Base-by-base conservation (phyloP, 2,888 invertebrate species). In the Blastobasis lacticolella region DNA sequence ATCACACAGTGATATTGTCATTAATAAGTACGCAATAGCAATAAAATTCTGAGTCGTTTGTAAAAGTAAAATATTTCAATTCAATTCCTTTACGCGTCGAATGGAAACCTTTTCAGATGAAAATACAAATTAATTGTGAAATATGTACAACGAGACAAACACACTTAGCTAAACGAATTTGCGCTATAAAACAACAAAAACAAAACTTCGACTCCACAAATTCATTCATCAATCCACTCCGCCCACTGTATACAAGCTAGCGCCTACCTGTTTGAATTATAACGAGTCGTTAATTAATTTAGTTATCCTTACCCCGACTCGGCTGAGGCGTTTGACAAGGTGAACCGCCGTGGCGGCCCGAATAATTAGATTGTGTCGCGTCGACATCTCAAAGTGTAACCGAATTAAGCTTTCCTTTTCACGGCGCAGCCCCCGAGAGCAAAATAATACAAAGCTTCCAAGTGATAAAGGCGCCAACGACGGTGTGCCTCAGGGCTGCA, bases 321-420 rank as follows among this genome's bases (percentile, higher is more conserved):
- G 54, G 62, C 69, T 67, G 69, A 78, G 83, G 81, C 81, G 75
- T 85, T 84, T 85, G 85, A 86, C 78, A 78, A 86, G 74, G 80
- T 81, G 75, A 79, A 75, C 72, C 76, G 67, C 63, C 64, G 70
- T 68, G 71, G 72, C 72, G 73, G 70, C 75, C 78, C 67, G 75
- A 74, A 75, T 87, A 88, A 88, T 85, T 84, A 83, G 80, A 85
- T 86, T 85, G 79, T 80, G 81, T 79, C 79, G 77, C 75, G 80
- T 73, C 83, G 85, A 80, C 84, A 81, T 88, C 87, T 88, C 87
- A 82, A 87, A 87, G 85, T 81, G 81, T 85, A 88, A 87, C 83
- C 69, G 75, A 87, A 87, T 87, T 87, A 87, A 82, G 79, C 78
- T 79, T 80, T 83, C 82, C 85, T 83, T 81, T 84, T 81, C 81